Base-by-base conservation (phyloP, 1,140 invertebrate genomes). In the Cheumatopsyche charites region DNA sequence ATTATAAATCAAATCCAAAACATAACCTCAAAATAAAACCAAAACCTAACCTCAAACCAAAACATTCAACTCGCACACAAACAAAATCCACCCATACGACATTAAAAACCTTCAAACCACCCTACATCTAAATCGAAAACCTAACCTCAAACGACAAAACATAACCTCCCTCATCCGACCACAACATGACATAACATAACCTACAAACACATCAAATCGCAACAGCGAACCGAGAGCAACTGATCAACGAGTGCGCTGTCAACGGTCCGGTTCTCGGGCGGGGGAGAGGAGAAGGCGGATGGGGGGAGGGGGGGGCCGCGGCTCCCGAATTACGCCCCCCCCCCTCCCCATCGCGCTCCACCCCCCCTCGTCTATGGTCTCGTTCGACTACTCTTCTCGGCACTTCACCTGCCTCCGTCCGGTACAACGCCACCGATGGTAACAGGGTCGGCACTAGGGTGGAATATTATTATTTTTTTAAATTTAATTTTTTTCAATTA, bases 371-470 rank as follows among this genome's bases (percentile, higher is more conserved):
- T 74, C 73, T 26, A 77, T 71, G 72, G 74, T 77, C 69, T 77
- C 75, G 73, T 79, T 77, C 41, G 15, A 43, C 63, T 66, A 43
- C 76, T 68, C 45, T 68, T 55, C 47, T 55, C 45, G 25, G 17
- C 66, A 68, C 66, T 68, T 68, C 66, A 68, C 75, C 79, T 80
- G 80, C 78, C 79, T 79, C 79, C 75, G 79, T 77, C 78, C 76
- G 75, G 74, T 66, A 72, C 62, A 69, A 73, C 73, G 62, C 58
- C 71, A 62, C 58, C 63, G 47, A 49, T 7, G 47, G 11, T 26
- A 17, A 9, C 66, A 68, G 66, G 66, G 66, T 26, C 55, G 47
- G 13, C 66, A 41, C 12, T 17, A 3, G 55, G 19, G 2, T 19
- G 55, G 6, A 9, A 7, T 7, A 43, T 13, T 7, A 43, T 43